Conservation (phyloP, 2,113 vertebrate genomes). For the Urocitellus parryii region DNA sequence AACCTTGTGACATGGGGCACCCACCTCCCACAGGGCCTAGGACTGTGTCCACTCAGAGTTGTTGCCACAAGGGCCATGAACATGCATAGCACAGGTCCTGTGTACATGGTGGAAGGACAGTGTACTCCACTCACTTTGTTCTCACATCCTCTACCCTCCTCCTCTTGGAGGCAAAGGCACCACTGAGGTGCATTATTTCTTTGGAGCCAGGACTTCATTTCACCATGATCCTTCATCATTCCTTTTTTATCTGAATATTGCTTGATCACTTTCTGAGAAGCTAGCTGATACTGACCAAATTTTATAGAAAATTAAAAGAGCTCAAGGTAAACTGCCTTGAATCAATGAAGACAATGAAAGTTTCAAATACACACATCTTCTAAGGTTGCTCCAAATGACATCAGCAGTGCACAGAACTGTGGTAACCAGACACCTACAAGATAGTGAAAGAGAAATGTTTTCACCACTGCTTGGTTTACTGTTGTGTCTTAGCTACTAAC, state of each 20-base stretch:
- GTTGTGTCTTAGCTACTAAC: not conserved
- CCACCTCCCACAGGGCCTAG: not conserved
- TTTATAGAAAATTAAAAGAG: constrained; percentile 9
- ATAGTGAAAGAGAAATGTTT: not conserved
- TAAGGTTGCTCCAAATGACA: not conserved
- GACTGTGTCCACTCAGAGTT: not conserved
- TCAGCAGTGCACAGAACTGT: not conserved
- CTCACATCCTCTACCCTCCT: not conserved
- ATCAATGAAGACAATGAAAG: not conserved
- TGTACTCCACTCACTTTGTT: too few relatives aligned
- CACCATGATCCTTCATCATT: not conserved
- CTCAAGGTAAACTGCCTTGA: not conserved
- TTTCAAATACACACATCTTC: not conserved
- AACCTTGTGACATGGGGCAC: not conserved
- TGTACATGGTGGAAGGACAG: not conserved
- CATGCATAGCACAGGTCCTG: not conserved
- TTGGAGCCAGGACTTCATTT: not conserved
- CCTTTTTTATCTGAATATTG: not conserved
- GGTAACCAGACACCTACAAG: not conserved
- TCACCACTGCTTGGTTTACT: not conserved
- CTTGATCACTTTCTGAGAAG: not conserved
- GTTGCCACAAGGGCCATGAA: not conserved
- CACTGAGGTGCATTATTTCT: not conserved
- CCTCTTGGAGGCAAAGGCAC: not conserved
- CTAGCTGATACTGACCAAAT: not conserved